These are phyloP conservation scores for Drosophila suzukii DNA, from an alignment of 1,140 invertebrate genomes.

Conservation along the genomic window DNA sequence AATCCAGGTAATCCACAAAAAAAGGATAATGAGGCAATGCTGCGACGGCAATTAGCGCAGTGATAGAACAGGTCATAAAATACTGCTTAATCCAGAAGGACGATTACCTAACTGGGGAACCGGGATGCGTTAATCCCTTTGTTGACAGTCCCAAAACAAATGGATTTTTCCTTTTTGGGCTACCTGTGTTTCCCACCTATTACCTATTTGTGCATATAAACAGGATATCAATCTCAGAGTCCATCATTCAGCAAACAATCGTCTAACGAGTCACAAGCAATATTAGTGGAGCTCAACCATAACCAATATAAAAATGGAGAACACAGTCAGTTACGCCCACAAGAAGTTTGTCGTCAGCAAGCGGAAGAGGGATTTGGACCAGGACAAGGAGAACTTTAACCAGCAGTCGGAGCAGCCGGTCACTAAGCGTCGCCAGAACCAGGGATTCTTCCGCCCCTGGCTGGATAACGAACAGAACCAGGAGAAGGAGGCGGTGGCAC, in stretches of 20 bases:
- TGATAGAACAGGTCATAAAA: conserved; percentile 46
- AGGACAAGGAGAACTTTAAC: conserved; percentile 25
- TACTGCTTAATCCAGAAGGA: conserved; percentile 5
- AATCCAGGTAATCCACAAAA: conserved; percentile 43
- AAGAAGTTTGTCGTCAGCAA: conserved; percentile 60
- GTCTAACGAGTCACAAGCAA: conserved; percentile 37
- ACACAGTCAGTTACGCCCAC: conserved; percentile 36
- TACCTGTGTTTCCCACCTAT: conserved; percentile 39
- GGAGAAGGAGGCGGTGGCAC: conserved; percentile 1
- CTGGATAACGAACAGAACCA: conserved; percentile 51
- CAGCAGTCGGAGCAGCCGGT: background rate
- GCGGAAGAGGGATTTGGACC: conserved; percentile 51
- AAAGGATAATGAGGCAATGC: conserved; percentile 23
- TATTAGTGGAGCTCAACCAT: background rate
- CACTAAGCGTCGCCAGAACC: conserved; percentile 45
- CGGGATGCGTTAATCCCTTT: conserved; percentile 59
- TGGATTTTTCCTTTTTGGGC: conserved; percentile 9
- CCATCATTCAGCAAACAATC: conserved; percentile 56
- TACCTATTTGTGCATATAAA: conserved; percentile 49
- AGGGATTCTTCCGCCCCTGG: conserved; percentile 63
- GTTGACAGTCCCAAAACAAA: conserved; percentile 34
- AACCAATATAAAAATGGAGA: conserved; percentile 26
- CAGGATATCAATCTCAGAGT: conserved; percentile 44
- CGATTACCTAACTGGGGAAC: conserved; percentile 55
- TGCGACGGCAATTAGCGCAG: conserved; percentile 42